Evolutionary conservation across 1,140 invertebrate genomes (phyloP).

Genomic region (Pomacea maculata): DNA sequence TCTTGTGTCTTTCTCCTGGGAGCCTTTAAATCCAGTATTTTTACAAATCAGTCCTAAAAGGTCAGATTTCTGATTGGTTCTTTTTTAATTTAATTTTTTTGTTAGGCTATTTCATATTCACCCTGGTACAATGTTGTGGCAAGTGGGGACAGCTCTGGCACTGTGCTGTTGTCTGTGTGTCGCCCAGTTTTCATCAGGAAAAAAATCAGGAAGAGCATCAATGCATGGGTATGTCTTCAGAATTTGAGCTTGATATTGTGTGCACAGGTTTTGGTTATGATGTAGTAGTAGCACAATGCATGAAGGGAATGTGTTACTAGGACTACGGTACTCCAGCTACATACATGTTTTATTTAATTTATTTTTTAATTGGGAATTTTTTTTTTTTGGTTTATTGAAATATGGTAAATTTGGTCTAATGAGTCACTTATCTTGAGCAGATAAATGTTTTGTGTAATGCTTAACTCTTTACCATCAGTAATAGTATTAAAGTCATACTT

Average conservation of each 20-base stretch:
- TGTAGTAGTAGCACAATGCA: background rate
- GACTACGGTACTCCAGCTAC: background rate
- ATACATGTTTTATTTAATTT: background rate
- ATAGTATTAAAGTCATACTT: too few species aligned
- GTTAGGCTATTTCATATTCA: background rate
- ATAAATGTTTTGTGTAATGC: too few species aligned
- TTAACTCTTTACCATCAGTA: too few species aligned
- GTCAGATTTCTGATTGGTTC: background rate
- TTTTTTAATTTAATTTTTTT: background rate
- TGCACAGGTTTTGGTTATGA: background rate
- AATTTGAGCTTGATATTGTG: background rate
- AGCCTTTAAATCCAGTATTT: too few species aligned
- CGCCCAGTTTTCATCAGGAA: background rate
- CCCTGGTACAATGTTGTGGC: slow-evolving; percentile 4
- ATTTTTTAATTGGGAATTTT: background rate
- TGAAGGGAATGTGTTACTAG: background rate
- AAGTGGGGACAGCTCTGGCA: background rate
- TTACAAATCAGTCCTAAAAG: too few species aligned
- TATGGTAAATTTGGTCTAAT: background rate
- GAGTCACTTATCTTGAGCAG: background rate
- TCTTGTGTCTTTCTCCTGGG: too few species aligned
- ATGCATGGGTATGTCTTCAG: background rate
- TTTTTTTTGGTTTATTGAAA: background rate
- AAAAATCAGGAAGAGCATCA: background rate
- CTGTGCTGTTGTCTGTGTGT: background rate